Evolutionary conservation across 1,140 invertebrate genomes (phyloP), one percentile per base, ranked within the genome.

Genomic region (Drosophila lacteicornis): DNA sequence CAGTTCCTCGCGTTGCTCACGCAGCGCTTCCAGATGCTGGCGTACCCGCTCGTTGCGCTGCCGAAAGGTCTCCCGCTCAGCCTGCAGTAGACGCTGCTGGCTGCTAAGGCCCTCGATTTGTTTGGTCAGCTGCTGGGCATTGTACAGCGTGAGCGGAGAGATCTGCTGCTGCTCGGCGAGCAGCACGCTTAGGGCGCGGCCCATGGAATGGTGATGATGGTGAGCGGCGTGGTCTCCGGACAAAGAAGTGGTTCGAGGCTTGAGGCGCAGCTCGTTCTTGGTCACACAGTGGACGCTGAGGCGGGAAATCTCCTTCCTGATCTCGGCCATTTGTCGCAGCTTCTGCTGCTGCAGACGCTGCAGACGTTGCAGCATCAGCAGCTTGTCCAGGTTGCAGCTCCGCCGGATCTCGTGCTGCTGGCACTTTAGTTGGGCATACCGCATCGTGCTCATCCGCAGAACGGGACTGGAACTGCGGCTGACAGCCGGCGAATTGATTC

Each of bases 321-420:
- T 49, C 87, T 93, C 74, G 87, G 92, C 38, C 93, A 82, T 27
- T 79, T 93, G 79, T 79, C 92, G 91, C 90, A 93, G 63, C 82
- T 93, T 73, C 82, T 93, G 62, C 93, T 86, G 60, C 92, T 86
- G 75, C 22, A 62, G 51, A 1, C 91, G 80, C 70, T 93, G 76
- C 25, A 60, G 60, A 11, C 82, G 85, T 69, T 93, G 92, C 42
- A 93, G 42, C 57, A 70, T 47, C 3, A 93, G 94, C 7, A 98
- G 92, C 75, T 96, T 96, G 19, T 94, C 95, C 11, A 97, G 94
- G 19, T 95, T 96, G 84, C 97, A 98, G 87, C 96, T 97, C 2
- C 94, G 94, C 53, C 95, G 94, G 46, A 97, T 94, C 86, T 97
- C 96, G 2, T 93, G 93, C 19, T 30, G 66, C 8, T 75, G 61